A percentile compares a stretch with the other conserved stretches of the same genome.
Conservation (phyloP, 2,113 vertebrate species). For the Tetraodon nigroviridis region DNA sequence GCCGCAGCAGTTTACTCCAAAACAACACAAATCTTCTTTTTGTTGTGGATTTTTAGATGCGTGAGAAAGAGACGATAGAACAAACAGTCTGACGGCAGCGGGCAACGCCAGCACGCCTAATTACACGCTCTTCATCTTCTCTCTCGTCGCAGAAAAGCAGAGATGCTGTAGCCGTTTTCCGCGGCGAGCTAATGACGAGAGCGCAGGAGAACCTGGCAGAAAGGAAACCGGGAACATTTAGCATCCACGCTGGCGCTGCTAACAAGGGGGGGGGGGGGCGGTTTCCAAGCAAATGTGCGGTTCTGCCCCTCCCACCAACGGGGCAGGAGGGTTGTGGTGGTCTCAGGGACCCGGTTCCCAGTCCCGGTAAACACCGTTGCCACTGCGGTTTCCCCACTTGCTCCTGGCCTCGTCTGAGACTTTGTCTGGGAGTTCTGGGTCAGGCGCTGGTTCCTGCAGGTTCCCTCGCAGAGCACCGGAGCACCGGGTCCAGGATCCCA, state of each 20-base stretch:
- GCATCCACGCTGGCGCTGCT: slow-evolving; percentile 43
- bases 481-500: slow-evolving; percentile 67
- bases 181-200: slow-evolving; percentile 67
- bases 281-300: too few species aligned
- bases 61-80: slow-evolving; percentile 48
- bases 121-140: slow-evolving; percentile 64
- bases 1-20: slow-evolving; percentile 51
- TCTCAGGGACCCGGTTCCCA: too few species aligned
- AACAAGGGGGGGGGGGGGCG: slow-evolving; percentile 12
- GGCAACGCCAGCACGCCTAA: slow-evolving; percentile 61
- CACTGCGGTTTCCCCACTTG: slow-evolving; percentile 12
- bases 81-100: slow-evolving; percentile 56
- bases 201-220: slow-evolving; percentile 23
- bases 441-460: slow-evolving; percentile 42
- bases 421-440: slow-evolving; percentile 17
- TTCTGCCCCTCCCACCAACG: too few species aligned
- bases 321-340: too few species aligned
- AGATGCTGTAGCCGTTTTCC: slow-evolving; percentile 69
- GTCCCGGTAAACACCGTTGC: not conserved
- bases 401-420: slow-evolving; percentile 26
- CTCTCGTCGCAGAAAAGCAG: slow-evolving; percentile 66
- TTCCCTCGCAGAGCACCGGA: slow-evolving; percentile 51
- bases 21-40: slow-evolving; percentile 62
- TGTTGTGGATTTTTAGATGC: slow-evolving; percentile 50
- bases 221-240: slow-evolving; percentile 42